Percentiles rank a stretch among this genome's conserved stretches.
These are phyloP conservation scores for Cryptocephalus primarius DNA, from an alignment of 2,888 invertebrate genomes.

Conservation along the genomic window DNA sequence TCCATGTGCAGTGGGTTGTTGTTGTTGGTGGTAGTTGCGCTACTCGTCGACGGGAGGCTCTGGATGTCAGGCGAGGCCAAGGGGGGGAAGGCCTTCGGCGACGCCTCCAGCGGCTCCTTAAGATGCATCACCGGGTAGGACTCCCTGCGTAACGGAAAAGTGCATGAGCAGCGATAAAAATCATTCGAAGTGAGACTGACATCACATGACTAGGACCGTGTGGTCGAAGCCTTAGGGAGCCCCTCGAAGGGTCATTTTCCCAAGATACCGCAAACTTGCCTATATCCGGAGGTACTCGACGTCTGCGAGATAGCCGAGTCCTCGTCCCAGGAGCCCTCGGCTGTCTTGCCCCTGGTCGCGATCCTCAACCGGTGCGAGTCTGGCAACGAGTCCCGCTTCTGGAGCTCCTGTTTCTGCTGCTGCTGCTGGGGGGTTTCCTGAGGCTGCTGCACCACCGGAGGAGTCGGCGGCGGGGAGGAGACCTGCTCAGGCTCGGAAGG, in stretches of 20 bases:
- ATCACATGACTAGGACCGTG: too few relatives aligned
- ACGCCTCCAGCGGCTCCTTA: constrained; percentile 31
- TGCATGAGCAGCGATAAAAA: too few relatives aligned
- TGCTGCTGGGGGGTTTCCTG: background rate
- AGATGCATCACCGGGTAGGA: constrained; percentile 43
- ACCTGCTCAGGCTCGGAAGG: constrained; percentile 3
- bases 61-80: constrained; percentile 53
- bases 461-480: constrained; percentile 22
- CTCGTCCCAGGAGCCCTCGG: constrained; percentile 72
- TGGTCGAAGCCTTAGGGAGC: too few relatives aligned
- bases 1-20: constrained; percentile 42
- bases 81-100: constrained; percentile 41
- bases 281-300: constrained; percentile 77
- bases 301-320: constrained; percentile 64
- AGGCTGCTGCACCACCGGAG: constrained; percentile 3
- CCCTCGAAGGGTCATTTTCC: too few relatives aligned
- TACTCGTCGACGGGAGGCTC: constrained; percentile 43
- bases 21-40: constrained; percentile 36
- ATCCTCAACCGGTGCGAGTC: constrained; percentile 33
- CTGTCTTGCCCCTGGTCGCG: constrained; percentile 29
- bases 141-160: constrained; percentile 44
- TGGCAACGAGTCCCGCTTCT: constrained; percentile 6
- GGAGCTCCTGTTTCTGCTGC: constrained; percentile 3
- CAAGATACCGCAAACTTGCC: too few relatives aligned
- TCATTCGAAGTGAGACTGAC: too few relatives aligned